A percentile compares a stretch with the other conserved stretches of the same genome.
These are phyloP conservation scores for Onychomys leucogaster DNA, from an alignment of 2,797 vertebrate species.

Conservation along the genomic window DNA sequence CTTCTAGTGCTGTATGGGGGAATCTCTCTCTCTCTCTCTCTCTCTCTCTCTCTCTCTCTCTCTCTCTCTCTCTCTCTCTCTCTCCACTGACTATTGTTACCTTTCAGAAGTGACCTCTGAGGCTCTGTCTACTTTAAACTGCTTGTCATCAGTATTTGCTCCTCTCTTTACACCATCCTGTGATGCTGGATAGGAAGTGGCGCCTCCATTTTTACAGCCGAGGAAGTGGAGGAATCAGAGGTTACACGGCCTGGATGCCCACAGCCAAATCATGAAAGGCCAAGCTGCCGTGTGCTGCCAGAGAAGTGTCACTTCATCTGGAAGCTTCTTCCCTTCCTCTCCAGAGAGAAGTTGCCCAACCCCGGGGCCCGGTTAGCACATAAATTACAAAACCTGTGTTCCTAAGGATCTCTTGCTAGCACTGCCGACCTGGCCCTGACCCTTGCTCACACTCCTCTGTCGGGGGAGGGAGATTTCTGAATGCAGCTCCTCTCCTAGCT, in stretches of 20 bases:
- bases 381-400: slow-evolving; percentile 30
- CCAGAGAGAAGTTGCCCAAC: slow-evolving; percentile 8
- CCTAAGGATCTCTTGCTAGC: background rate
- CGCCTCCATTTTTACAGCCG: slow-evolving; percentile 49
- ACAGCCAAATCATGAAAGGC: background rate
- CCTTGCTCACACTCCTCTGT: background rate
- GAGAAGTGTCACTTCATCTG: background rate
- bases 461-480: background rate
- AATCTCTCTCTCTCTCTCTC: background rate
- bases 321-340: slow-evolving; percentile 35
- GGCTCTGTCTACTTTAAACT: slow-evolving; percentile 11
- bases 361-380: background rate
- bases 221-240: slow-evolving; percentile 68
- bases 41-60: background rate
- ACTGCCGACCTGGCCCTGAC: background rate
- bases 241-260: slow-evolving; percentile 11
- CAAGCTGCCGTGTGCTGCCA: background rate
- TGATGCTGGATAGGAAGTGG: slow-evolving; percentile 37
- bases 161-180: background rate
- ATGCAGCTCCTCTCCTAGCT: slow-evolving; percentile 41
- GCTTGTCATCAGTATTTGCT: slow-evolving; percentile 24
- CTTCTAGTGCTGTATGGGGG: background rate
- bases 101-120: background rate
- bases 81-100: background rate
- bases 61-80: no score